Base-by-base conservation (phyloP, 2,113 vertebrate species). In the Rhea pennata region DNA sequence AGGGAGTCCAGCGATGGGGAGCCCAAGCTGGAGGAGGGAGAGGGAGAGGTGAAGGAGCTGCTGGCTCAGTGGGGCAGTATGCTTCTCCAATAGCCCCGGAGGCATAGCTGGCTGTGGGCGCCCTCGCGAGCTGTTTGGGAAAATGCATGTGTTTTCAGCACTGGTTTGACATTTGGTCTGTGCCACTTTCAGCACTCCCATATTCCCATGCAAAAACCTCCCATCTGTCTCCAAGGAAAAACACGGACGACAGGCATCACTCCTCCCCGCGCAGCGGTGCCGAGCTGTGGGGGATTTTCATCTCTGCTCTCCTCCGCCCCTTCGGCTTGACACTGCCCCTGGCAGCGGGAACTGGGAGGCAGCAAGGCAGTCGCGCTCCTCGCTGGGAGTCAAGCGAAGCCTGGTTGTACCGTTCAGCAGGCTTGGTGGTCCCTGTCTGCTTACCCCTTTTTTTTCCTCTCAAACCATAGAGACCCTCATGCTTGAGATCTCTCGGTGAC, bases 241-340 rank as follows among this genome's bases (percentile, higher is more conserved):
- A 40, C 15, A 50, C 2, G 3, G 1, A 50, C 2, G 3, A 1
- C 1, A 1, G 39, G 15, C 8, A n/a, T 9, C 2, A 1, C 17
- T 91, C 3, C 54, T 3, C 24, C 24, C 44, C 15, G 14, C 15
- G 44, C 44, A 46, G 44, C 44, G 15, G 44, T 46, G 44, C 44
- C 15, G 44, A 46, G 44, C 44, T 46, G 44, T 15, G 15, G 14
- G 29, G 15, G 15, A 58, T 58, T 58, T 58, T 31, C 20, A 42
- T 11, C 9, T 36, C 19, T 73, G 39, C 10, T 15, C 5, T 10
- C 67, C 21, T 3, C 2, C 1, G 0, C 20, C 71, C 16, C 9
- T n/a, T 3, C 2, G 7, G 2, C 11, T 21, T 19, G 4, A 0
- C 39, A 64, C 1, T 4, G 24, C 39, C 72, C 53, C 31, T 9